These are phyloP conservation scores for Baronia brevicornis DNA, from an alignment of 2,888 invertebrate species.

Conservation along the genomic window DNA sequence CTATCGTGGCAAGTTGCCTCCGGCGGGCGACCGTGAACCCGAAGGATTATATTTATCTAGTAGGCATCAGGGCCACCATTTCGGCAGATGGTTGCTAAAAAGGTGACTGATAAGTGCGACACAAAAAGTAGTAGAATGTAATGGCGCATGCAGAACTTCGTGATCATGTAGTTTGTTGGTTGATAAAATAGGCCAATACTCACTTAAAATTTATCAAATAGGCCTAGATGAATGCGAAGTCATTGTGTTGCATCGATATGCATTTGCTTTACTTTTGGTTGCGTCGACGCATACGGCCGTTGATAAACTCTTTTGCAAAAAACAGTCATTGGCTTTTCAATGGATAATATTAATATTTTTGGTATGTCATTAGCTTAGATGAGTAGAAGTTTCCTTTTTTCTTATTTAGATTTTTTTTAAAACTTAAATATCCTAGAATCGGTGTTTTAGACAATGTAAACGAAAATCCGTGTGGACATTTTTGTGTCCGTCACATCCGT, in stretches of 20 bases:
- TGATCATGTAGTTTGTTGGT: constrained; percentile 19
- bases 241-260: constrained; percentile 12
- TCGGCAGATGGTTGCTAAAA: constrained; percentile 64
- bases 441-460: too few species aligned
- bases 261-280: too few species aligned
- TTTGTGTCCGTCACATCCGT: too few species aligned
- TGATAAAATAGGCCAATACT: constrained; percentile 23
- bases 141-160: constrained; percentile 17
- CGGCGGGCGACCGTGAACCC: constrained; percentile 51
- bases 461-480: too few species aligned
- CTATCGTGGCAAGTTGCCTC: constrained; percentile 37
- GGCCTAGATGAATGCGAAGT: constrained; percentile 11
- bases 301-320: too few species aligned
- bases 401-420: too few species aligned
- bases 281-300: too few species aligned
- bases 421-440: too few species aligned
- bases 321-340: too few species aligned
- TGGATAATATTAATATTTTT: too few species aligned
- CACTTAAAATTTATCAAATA: constrained; percentile 18
- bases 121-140: constrained; percentile 17
- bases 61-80: constrained; percentile 45
- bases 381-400: too few species aligned
- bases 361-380: too few species aligned
- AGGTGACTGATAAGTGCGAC: constrained; percentile 40
- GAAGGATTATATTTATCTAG: constrained; percentile 42